Base-by-base conservation (phyloP, 2,888 invertebrate genomes). In the Oegoconia quadripuncta region DNA sequence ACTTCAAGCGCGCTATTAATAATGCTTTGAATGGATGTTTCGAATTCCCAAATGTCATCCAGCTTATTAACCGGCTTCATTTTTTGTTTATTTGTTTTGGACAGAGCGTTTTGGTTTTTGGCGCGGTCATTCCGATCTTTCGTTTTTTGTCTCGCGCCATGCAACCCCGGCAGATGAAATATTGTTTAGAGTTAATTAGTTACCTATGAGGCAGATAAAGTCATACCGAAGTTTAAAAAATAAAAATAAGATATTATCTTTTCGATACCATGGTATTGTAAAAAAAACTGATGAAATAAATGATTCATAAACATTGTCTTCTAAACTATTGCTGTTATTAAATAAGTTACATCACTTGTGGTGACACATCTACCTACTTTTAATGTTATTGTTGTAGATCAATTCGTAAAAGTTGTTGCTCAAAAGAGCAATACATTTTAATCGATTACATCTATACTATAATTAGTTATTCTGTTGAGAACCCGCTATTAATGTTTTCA, bases 11-110 rank as follows among this genome's bases (percentile, higher is more conserved):
- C 73, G 75, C 74, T 75, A 81, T 87, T 84, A 86, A 83, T 84
- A 77, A 82, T 80, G 70, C 66, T 77, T 79, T 72, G 76, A 76
- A 79, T 74, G 79, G 69, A 83, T 87, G 71, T 84, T 83, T 84
- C 71, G 74, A 86, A 84, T 87, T 84, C 86, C 79, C 69, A 82
- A 86, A 84, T 86, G 86, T 86, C 86, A 86, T 86, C 82, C 82
- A 82, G 82, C 84, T 87, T 84, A 87, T 86, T 87, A 87, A 86
- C 84, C 69, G 80, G 60, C 78, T 70, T 78, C 76, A 80, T 82
- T 87, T 84, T 83, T 86, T 86, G 78, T 82, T 78, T 81, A 73
- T 83, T 86, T 81, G 81, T 80, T 84, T 84, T 81, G 76, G 74
- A 69, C 66, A 60, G 64, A 71, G 59, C 76, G 74, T 81, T 84